Conservation (phyloP, 1,140 invertebrate species). For the Lutraria rhynchaena region DNA sequence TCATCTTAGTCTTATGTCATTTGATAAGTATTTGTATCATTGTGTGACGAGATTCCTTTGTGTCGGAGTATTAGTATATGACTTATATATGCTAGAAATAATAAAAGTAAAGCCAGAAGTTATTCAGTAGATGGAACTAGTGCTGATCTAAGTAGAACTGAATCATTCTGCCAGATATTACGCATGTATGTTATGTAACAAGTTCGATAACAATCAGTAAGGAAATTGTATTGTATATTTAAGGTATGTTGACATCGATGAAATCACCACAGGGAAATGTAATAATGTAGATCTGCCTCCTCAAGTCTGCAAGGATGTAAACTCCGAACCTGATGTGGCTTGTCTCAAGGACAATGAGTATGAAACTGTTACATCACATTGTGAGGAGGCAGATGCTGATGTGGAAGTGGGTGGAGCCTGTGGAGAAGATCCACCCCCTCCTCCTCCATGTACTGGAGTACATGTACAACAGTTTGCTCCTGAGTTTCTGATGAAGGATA, state of each 20-base stretch:
- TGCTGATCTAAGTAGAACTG: too few relatives aligned
- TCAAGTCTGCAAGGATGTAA: slow-evolving; percentile 2
- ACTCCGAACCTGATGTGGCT: not conserved
- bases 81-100: too few relatives aligned
- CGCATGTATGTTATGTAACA: too few relatives aligned
- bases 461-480: slow-evolving; percentile 35
- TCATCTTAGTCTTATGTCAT: too few relatives aligned
- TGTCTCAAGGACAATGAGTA: slow-evolving; percentile 26
- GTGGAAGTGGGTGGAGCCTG: slow-evolving; percentile 9
- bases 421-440: slow-evolving; percentile 3
- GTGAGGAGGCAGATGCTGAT: slow-evolving; percentile 11
- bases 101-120: too few relatives aligned
- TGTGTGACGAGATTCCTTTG: too few relatives aligned
- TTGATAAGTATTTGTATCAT: too few relatives aligned
- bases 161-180: too few relatives aligned
- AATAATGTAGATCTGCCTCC: slow-evolving; percentile 26
- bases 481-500: slow-evolving; percentile 51
- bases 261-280: not conserved
- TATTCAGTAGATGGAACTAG: too few relatives aligned
- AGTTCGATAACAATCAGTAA: too few relatives aligned
- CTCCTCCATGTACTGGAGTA: slow-evolving; percentile 4
- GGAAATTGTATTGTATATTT: too few relatives aligned
- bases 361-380: slow-evolving; percentile 26
- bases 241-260: slow-evolving; percentile 48
- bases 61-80: too few relatives aligned